Evolutionary conservation across 1,140 invertebrate species (phyloP).

Genomic region (Hyphantria cunea): DNA sequence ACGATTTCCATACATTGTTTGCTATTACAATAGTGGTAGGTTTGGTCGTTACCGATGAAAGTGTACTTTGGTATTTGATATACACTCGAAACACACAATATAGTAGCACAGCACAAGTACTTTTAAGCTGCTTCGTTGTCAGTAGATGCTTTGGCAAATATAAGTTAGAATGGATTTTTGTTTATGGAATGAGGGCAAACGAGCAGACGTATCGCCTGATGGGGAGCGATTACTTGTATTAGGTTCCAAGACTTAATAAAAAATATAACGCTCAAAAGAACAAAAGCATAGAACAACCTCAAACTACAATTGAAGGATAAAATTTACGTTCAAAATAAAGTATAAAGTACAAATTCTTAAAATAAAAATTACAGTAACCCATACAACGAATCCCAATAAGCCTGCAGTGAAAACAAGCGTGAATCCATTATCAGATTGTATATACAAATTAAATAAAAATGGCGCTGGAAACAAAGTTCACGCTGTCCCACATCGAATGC

Average conservation of each 20-base stretch:
- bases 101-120: too few relatives aligned
- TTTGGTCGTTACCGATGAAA: background rate
- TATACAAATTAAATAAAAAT: conserved; percentile 28
- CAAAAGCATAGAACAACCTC: too few relatives aligned
- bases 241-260: too few relatives aligned
- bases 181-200: too few relatives aligned
- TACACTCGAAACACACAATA: background rate
- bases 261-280: too few relatives aligned
- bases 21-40: background rate
- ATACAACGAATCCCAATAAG: background rate
- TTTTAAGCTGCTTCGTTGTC: too few relatives aligned
- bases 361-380: background rate
- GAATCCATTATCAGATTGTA: conserved; percentile 27
- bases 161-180: too few relatives aligned
- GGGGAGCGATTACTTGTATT: too few relatives aligned
- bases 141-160: background rate
- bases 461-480: background rate
- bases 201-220: too few relatives aligned
- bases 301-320: too few relatives aligned
- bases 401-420: conserved; percentile 14
- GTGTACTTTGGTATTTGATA: background rate
- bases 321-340: too few relatives aligned
- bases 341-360: too few relatives aligned
- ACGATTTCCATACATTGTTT: background rate
- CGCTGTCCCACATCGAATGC: conserved; percentile 7